Evolutionary conservation across 1,140 invertebrate species (phyloP).

Genomic region (Tribolium castaneum): DNA sequence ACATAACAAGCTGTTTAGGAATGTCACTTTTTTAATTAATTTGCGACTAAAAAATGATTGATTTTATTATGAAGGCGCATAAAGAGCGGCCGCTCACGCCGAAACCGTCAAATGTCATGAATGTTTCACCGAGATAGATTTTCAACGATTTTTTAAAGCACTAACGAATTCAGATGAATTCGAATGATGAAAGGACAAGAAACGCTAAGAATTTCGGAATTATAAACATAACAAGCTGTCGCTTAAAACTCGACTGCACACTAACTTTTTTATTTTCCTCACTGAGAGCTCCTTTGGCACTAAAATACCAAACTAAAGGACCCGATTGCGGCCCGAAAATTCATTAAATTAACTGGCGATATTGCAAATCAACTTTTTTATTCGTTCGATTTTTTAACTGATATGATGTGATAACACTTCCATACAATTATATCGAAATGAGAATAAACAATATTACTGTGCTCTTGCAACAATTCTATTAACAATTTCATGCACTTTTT

Average conservation of each 20-base stretch:
- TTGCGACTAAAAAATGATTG: background rate
- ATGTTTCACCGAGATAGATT: constrained; percentile 13
- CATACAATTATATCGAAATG: background rate
- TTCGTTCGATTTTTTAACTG: too few species aligned
- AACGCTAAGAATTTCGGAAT: constrained; percentile 9
- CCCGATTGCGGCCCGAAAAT: background rate
- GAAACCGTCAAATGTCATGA: constrained; percentile 5
- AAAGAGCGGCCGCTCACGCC: background rate
- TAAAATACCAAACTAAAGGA: background rate
- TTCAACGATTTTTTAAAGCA: background rate
- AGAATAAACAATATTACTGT: too few species aligned
- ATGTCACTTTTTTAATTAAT: too few species aligned
- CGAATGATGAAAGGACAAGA: constrained; percentile 2
- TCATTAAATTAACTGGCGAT: background rate
- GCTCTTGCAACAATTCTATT: background rate
- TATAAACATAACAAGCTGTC: constrained; percentile 12
- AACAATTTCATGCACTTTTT: background rate
- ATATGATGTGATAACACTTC: too few species aligned
- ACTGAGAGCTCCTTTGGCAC: background rate
- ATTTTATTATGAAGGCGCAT: background rate
- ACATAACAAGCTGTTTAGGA: too few species aligned
- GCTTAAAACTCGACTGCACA: constrained; percentile 4
- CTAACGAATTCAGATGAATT: background rate
- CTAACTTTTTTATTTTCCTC: background rate
- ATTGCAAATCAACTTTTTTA: background rate